Base-by-base conservation (phyloP, 2,888 invertebrate genomes). In the Leucophora obtusa region DNA sequence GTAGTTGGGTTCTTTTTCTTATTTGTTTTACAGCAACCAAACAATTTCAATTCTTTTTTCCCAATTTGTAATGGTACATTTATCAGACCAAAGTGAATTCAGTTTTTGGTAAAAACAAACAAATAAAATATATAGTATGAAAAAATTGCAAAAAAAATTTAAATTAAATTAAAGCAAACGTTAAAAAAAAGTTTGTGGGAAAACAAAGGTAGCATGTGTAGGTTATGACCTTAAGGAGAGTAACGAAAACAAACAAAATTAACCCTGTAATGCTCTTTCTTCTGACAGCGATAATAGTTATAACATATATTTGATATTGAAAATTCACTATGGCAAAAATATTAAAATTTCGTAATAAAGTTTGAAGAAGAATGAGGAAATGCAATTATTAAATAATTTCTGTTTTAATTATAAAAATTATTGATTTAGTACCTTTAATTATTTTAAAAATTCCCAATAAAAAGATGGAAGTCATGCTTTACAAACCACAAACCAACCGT, bases 51-150 rank as follows among this genome's bases (percentile, higher is more conserved):
- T 68, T 51, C 43, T 17, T 74, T 74, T 11, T 63, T 65, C 28
- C 2, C 15, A 47, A 53, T 66, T 54, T 8, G 10, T n/a, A 18
- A 24, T 70, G 62, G 21, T 50, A 56, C 28, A 54, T 65, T 74
- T 72, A 72, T 63, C 56, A 72, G 63, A 63, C 74, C 59, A 53
- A 77, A 66, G 47, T 54, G 70, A 60, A 71, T 77, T 66, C 59
- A 65, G 53, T 43, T 65, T 54, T 18, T 43, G 43, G 43, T 28
- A 15, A 43, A 63, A 51, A 35, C 1, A 43, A 17, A 21, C n/a
- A 11, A 10, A 59, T 35, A 47, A 50, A 35, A 51, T 51, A 69
- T 33, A 8, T 35, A 35, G 4, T 6, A 1, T 6, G 33, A 53
- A 33, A 8, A 56, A 62, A 56, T 56, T 47, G 21, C 1, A 56